These are phyloP conservation scores for Shinisaurus crocodilurus DNA, from an alignment of 2,113 vertebrate genomes.

Conservation along the genomic window DNA sequence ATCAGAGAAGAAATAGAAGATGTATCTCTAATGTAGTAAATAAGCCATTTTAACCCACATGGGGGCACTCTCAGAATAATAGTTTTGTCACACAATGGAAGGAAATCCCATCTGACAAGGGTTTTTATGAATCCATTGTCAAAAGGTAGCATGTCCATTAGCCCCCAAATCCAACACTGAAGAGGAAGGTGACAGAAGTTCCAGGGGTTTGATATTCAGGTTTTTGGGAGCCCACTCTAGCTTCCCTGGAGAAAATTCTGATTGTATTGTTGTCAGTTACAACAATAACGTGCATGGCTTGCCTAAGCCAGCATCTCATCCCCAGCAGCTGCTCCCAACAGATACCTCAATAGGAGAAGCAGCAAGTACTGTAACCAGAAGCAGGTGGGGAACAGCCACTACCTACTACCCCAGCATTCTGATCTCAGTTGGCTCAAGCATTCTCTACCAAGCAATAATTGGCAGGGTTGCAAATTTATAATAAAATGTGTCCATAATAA, in stretches of 20 bases:
- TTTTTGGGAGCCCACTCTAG: not conserved
- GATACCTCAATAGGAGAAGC: too few species aligned
- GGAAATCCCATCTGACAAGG: too few species aligned
- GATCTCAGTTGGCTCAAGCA: too few species aligned
- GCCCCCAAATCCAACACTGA: not conserved
- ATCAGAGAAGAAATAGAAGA: too few species aligned
- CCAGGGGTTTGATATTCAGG: not conserved
- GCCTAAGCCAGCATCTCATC: not conserved
- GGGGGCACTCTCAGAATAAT: not conserved
- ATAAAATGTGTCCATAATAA: too few species aligned
- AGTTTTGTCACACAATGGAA: not conserved
- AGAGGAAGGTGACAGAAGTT: not conserved
- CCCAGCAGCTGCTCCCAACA: not conserved
- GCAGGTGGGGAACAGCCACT: too few species aligned
- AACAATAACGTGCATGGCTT: too few species aligned
- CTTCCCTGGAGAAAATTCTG: not conserved
- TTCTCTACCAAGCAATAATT: too few species aligned
- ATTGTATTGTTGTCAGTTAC: not conserved
- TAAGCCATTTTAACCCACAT: not conserved
- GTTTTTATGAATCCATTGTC: not conserved
- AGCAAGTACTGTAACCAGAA: too few species aligned
- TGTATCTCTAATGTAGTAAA: not conserved
- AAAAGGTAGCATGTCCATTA: not conserved
- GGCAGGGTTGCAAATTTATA: too few species aligned
- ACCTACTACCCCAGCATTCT: too few species aligned